A percentile compares a stretch with the other conserved stretches of the same genome.
Conservation (phyloP, 2,797 vertebrate species). For the Xenops minutus region DNA sequence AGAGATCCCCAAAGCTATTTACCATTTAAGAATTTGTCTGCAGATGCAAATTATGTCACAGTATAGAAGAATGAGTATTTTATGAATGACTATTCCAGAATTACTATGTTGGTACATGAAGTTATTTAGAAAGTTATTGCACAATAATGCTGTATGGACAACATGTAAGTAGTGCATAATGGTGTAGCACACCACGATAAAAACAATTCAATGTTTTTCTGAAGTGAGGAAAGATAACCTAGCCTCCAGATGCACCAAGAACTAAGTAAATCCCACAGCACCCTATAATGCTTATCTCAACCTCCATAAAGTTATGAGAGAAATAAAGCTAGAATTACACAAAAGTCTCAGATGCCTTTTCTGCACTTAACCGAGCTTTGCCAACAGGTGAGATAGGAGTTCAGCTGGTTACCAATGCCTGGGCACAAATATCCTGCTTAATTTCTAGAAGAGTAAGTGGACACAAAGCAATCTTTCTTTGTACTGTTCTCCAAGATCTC, state of each 20-base stretch:
- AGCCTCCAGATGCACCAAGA: not conserved
- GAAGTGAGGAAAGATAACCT: not conserved
- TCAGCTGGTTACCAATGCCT: not conserved
- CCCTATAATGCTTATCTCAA: not conserved
- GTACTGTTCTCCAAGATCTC: not conserved
- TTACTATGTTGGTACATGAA: accelerated
- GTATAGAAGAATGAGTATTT: not conserved
- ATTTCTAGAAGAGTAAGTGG: not conserved
- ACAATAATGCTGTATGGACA: not conserved
- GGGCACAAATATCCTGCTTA: not conserved
- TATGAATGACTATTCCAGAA: not conserved
- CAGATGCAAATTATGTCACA: not conserved
- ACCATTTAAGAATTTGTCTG: not conserved
- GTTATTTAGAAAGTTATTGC: not conserved
- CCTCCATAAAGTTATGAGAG: not conserved
- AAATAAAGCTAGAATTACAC: not conserved
- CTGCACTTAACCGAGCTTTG: not conserved
- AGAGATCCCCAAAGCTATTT: not conserved
- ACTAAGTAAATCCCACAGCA: not conserved
- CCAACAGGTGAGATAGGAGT: not conserved
- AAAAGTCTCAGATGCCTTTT: not conserved
- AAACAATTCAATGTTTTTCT: not conserved
- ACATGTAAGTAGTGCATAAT: not conserved
- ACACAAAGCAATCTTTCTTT: not conserved
- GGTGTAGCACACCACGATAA: not conserved